Evolutionary conservation across 2,888 invertebrate species (phyloP).

Genomic region (Calliphora vomitoria): DNA sequence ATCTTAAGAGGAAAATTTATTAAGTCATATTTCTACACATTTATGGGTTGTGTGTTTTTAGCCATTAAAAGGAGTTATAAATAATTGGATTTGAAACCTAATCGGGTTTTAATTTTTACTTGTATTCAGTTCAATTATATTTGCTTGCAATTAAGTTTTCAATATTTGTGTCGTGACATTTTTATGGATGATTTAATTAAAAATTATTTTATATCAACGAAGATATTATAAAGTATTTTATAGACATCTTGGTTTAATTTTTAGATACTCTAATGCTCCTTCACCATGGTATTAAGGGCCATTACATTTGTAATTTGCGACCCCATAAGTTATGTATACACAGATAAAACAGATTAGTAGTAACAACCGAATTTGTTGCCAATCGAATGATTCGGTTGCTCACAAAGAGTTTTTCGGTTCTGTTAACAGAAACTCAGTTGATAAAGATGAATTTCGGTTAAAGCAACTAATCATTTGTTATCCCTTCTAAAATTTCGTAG

Average conservation of each 20-base stretch:
- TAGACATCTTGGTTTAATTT: not conserved
- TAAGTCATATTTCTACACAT: not conserved
- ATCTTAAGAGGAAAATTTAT: conserved; percentile 45
- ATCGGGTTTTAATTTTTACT: not conserved
- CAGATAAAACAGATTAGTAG: too few relatives aligned
- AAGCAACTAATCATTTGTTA: too few relatives aligned
- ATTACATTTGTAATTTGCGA: too few relatives aligned
- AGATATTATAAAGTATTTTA: not conserved
- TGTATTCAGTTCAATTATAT: not conserved
- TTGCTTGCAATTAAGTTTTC: not conserved
- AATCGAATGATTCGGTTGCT: too few relatives aligned
- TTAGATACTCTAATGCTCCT: too few relatives aligned
- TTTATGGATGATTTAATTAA: not conserved
- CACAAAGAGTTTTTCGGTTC: too few relatives aligned
- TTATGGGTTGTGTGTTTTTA: not conserved
- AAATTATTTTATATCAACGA: not conserved
- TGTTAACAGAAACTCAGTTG: too few relatives aligned
- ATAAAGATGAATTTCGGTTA: too few relatives aligned
- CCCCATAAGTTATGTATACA: too few relatives aligned
- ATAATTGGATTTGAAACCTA: conserved; percentile 11
- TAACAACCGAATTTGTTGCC: too few relatives aligned
- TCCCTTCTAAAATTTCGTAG: too few relatives aligned
- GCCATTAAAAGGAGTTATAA: conserved; percentile 31
- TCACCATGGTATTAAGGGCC: too few relatives aligned
- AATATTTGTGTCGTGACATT: not conserved